phyloP scores from a whole-genome alignment of 2,797 vertebrate genomes.

The Enteromius thamalakanensis region DNA sequence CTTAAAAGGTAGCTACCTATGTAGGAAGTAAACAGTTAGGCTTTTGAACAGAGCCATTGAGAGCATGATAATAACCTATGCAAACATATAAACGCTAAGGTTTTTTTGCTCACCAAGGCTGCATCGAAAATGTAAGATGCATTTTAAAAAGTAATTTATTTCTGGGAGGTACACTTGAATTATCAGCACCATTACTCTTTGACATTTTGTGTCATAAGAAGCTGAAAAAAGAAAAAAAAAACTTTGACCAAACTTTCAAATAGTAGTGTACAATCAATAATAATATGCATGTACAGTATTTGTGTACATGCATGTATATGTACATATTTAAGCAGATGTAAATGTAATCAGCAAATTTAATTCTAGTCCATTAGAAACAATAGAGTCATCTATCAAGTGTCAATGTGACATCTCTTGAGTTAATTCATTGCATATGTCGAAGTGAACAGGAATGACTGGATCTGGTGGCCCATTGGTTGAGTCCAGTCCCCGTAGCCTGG shows the following conservation, averaged over 20 bases:
- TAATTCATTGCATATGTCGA: constrained; percentile 45
- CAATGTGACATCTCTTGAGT: constrained; percentile 49
- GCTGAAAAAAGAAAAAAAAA: background rate
- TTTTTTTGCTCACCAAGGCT: background rate
- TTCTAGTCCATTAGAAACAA: constrained; percentile 13
- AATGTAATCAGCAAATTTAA: constrained; percentile 23
- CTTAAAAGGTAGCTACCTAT: background rate
- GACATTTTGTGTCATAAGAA: background rate
- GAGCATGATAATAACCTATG: background rate
- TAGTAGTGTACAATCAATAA: background rate
- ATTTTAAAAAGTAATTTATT: background rate
- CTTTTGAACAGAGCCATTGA: background rate
- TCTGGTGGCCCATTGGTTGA: constrained; percentile 58
- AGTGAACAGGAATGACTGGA: constrained; percentile 26
- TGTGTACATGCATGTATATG: constrained; percentile 47
- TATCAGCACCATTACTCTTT: background rate
- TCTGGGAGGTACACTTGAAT: background rate
- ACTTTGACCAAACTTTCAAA: background rate
- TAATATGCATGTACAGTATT: constrained; percentile 54
- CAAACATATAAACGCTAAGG: background rate
- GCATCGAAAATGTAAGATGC: background rate
- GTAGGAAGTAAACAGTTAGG: background rate
- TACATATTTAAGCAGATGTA: constrained; percentile 61
- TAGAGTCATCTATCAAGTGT: constrained; percentile 53
- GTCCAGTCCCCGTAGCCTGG: constrained; percentile 47